Percentiles rank a stretch among this genome's conserved stretches.
phyloP scores from a whole-genome alignment of 23 tunicate genomes.

The Styela clava region DNA sequence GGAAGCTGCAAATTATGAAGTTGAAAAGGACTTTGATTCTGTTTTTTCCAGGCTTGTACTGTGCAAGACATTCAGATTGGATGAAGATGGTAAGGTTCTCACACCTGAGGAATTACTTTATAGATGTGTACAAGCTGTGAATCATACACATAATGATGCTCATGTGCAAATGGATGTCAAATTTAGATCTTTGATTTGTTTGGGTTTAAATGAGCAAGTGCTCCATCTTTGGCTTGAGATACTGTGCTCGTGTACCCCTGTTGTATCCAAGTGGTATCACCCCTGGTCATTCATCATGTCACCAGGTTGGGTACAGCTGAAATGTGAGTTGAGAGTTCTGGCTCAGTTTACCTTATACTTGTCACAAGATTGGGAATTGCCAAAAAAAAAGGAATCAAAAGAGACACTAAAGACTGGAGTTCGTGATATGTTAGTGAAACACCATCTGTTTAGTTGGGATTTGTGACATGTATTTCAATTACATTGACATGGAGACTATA shows the following conservation, averaged over 20 bases:
- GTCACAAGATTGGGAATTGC: slow-evolving; percentile 77
- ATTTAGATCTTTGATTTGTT: slow-evolving; percentile 71
- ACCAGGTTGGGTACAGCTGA: slow-evolving; percentile 93
- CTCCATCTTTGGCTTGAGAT: slow-evolving; percentile 85
- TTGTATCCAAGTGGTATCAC: slow-evolving; percentile 89
- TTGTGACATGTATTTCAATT: slow-evolving; percentile 9
- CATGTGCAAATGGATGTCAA: slow-evolving; percentile 95
- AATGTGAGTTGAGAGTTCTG: slow-evolving; percentile 71
- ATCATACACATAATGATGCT: slow-evolving; percentile 84
- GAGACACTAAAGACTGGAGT: slow-evolving; percentile 80
- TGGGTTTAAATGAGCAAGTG: slow-evolving; percentile 86
- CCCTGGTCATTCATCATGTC: slow-evolving; percentile 87
- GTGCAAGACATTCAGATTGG: slow-evolving; percentile 80
- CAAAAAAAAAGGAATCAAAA: slow-evolving; percentile 53
- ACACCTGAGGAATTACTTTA: slow-evolving; percentile 85
- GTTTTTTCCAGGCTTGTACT: slow-evolving; percentile 85
- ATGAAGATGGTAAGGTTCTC: slow-evolving; percentile 92
- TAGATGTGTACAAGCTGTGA: slow-evolving; percentile 89
- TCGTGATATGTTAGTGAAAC: slow-evolving; percentile 89
- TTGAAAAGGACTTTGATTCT: slow-evolving; percentile 87
- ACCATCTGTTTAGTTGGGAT: slow-evolving; percentile 97
- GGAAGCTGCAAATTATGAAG: slow-evolving; percentile 82
- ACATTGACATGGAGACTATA: neutral
- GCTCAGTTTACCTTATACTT: slow-evolving; percentile 77
- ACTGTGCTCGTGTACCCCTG: slow-evolving; percentile 59